Percentiles rank a stretch among this genome's conserved stretches.
phyloP scores from a whole-genome alignment of 2,113 vertebrate genomes.

The Narcine bancroftii region DNA sequence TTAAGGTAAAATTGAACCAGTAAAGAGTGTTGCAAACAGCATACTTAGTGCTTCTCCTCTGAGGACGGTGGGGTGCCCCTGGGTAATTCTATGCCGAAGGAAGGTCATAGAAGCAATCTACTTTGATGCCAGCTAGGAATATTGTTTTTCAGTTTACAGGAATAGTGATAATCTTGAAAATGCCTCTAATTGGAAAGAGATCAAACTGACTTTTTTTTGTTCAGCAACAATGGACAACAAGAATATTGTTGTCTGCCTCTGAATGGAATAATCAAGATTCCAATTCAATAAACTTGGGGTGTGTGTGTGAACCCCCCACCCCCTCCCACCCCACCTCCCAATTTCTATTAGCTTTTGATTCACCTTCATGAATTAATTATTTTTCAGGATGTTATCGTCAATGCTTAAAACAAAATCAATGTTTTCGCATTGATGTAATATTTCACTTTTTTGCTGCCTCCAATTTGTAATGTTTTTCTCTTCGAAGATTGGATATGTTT shows the following conservation, averaged over 20 bases:
- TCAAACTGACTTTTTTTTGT: background rate
- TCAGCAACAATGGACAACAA: background rate
- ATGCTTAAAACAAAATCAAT: background rate
- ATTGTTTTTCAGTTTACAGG: background rate
- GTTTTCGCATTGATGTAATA: too few species aligned
- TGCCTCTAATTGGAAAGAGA: background rate
- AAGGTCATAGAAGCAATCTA: conserved; percentile 3
- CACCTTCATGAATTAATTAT: background rate
- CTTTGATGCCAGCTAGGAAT: background rate
- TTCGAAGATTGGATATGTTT: background rate
- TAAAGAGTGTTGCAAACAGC: background rate
- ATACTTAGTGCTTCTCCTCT: background rate
- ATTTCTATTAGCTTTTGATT: too few species aligned
- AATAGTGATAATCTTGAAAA: background rate
- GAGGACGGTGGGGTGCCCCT: background rate
- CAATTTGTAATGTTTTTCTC: background rate
- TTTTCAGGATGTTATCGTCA: background rate
- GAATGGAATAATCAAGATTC: background rate
- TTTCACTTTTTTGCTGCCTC: background rate
- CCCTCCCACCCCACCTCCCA: too few species aligned
- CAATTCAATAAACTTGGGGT: too few species aligned
- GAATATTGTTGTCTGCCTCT: background rate
- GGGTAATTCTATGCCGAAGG: background rate
- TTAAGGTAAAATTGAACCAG: background rate
- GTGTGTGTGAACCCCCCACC: too few species aligned